These are phyloP conservation scores for Tamandua tetradactyla DNA, from an alignment of 2,797 vertebrate species.

Conservation along the genomic window DNA sequence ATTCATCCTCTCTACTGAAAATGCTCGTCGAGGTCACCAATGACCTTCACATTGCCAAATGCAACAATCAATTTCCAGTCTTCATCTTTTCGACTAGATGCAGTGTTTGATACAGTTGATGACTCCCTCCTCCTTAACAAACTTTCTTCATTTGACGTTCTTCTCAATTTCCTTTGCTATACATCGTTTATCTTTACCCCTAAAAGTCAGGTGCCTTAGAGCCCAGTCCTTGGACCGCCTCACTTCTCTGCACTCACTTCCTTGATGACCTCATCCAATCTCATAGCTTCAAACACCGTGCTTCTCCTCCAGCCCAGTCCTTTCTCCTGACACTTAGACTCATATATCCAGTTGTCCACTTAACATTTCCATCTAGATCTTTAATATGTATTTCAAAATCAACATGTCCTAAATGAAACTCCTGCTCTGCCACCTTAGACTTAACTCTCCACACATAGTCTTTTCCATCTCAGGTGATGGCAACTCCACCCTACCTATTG, in stretches of 20 bases:
- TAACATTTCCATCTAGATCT: background rate
- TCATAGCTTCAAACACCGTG: background rate
- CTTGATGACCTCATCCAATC: background rate
- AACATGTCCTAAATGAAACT: background rate
- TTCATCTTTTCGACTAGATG: no score
- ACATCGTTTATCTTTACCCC: background rate
- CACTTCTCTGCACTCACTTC: background rate
- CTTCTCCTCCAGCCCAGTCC: background rate
- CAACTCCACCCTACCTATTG: background rate
- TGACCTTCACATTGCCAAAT: background rate
- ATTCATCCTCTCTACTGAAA: background rate
- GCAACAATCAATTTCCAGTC: background rate
- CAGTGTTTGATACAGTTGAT: no score
- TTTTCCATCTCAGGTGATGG: background rate
- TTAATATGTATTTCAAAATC: background rate
- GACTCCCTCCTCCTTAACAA: no score
- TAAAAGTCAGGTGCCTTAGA: background rate
- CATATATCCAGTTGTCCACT: background rate
- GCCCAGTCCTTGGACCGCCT: background rate
- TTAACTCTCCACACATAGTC: background rate
- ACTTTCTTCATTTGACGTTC: background rate
- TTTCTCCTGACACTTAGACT: background rate
- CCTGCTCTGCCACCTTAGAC: background rate
- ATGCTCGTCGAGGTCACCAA: background rate
- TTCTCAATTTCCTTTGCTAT: background rate